Percentiles rank a stretch among this genome's conserved stretches.
Conservation (phyloP, 2,888 invertebrate genomes). For the Tenthredo scrophulariae region DNA sequence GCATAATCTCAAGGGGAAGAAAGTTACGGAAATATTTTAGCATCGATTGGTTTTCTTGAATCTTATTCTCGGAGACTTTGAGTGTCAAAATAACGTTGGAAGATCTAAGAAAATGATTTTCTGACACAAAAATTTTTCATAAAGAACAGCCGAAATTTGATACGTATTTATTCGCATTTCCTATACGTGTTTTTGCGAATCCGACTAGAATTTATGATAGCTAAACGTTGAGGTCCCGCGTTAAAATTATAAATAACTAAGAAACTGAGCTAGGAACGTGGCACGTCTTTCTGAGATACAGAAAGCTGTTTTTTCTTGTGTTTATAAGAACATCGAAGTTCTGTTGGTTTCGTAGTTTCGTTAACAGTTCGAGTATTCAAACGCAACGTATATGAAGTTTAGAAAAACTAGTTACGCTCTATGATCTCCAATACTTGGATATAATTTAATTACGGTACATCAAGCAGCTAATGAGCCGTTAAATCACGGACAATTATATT, state of each 20-base stretch:
- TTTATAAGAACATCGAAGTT: not conserved
- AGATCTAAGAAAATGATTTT: not conserved
- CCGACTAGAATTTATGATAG: not conserved
- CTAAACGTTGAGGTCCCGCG: not conserved
- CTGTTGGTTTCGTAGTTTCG: not conserved
- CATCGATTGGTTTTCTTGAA: not conserved
- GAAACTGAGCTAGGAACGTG: not conserved
- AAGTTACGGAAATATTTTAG: not conserved
- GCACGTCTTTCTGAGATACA: not conserved
- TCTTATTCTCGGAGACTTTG: not conserved
- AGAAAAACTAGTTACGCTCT: constrained; percentile 14
- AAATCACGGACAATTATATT: constrained; percentile 4
- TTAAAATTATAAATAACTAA: constrained; percentile 10
- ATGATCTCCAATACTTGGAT: not conserved
- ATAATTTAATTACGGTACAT: constrained; percentile 34
- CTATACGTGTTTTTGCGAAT: not conserved
- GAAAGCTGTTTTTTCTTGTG: not conserved
- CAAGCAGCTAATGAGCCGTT: constrained; percentile 29
- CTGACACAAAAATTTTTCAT: not conserved
- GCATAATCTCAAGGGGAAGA: not conserved
- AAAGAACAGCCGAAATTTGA: not conserved
- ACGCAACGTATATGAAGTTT: not conserved
- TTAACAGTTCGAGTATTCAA: not conserved
- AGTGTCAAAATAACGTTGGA: not conserved
- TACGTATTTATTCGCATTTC: not conserved